Evolutionary conservation across 1,140 invertebrate species (phyloP), one percentile per base, ranked within the genome.

Genomic region (Drosophila punjabiensis): DNA sequence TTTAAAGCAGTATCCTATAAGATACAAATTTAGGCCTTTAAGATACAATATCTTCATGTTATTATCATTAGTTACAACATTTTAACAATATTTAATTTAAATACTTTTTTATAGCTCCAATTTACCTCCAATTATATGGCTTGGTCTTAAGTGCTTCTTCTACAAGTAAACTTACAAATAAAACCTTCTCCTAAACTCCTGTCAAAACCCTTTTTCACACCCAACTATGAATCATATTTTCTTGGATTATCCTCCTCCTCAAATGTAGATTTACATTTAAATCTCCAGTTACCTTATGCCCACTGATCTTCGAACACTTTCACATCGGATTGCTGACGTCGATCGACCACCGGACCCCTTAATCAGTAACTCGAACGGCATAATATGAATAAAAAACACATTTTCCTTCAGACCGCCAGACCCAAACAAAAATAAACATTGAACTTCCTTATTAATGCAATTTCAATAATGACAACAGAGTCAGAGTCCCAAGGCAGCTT

Each of bases 381-480:
- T 33, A 55, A 35, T 52, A 37, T 37, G 35, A 67, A 70, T 24
- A 70, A 70, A 47, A 68, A 68, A 35, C 45, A 73, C 53, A 52
- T 60, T 71, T 74, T 41, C 50, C 41, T 35, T 41, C 33, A 24
- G 35, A 24, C 41, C 30, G 35, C 48, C 85, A 80, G 69, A 50
- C 53, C 58, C 77, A 60, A 74, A 88, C 86, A 52, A 90, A 89
- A 89, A 89, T 89, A 89, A 89, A 82, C 82, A 79, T 90, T 82
- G 62, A 76, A 90, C 85, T 89, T 89, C 85, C 85, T 89, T 89
- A 89, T 89, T 90, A 89, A 89, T 90, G 86, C 70, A 82, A 90
- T 90, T 89, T 89, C 79, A 86, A 90, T 89, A 90, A 84, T 74
- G 69, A 80, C 62, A 71, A 45, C 67, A 11, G n/a, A 73, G 56